phyloP scores from a whole-genome alignment of 2,888 invertebrate genomes.

The Meteorus colon region DNA sequence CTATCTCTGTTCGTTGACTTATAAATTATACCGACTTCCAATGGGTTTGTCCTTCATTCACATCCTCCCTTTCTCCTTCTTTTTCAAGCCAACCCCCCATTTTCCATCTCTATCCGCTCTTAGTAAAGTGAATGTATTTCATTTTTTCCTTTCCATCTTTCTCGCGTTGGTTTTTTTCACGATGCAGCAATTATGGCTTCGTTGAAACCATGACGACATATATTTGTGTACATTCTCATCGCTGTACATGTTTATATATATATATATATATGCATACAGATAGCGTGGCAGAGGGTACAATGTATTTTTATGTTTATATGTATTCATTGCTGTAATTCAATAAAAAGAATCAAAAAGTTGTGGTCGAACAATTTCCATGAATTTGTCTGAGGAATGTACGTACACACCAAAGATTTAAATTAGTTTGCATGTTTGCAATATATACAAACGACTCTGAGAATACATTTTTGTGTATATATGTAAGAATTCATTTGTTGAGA shows the following conservation, averaged over 20 bases:
- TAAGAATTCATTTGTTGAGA: too few relatives aligned
- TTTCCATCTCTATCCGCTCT: slow-evolving; percentile 7
- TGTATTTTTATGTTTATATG: neutral
- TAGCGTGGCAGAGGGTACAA: neutral
- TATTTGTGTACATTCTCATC: neutral
- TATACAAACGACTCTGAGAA: neutral
- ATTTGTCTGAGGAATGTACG: neutral
- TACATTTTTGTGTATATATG: neutral
- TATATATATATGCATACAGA: neutral
- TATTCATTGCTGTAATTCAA: slow-evolving; percentile 6
- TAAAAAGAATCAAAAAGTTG: slow-evolving; percentile 16
- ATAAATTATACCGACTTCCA: slow-evolving; percentile 56
- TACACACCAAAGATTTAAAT: neutral
- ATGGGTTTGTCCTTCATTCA: slow-evolving; percentile 56
- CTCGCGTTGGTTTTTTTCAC: slow-evolving; percentile 23
- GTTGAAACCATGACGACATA: slow-evolving; percentile 29
- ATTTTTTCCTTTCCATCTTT: slow-evolving; percentile 21
- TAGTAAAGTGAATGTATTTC: neutral
- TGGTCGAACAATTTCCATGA: slow-evolving; percentile 1
- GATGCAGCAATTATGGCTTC: slow-evolving; percentile 30
- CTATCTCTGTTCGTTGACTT: slow-evolving; percentile 48
- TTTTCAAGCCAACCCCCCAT: slow-evolving; percentile 5
- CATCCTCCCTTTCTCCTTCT: slow-evolving; percentile 33
- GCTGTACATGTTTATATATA: neutral
- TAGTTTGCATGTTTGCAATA: neutral